Evolutionary conservation across 2,888 invertebrate species (phyloP).

Genomic region (Macroteleia sp.): DNA sequence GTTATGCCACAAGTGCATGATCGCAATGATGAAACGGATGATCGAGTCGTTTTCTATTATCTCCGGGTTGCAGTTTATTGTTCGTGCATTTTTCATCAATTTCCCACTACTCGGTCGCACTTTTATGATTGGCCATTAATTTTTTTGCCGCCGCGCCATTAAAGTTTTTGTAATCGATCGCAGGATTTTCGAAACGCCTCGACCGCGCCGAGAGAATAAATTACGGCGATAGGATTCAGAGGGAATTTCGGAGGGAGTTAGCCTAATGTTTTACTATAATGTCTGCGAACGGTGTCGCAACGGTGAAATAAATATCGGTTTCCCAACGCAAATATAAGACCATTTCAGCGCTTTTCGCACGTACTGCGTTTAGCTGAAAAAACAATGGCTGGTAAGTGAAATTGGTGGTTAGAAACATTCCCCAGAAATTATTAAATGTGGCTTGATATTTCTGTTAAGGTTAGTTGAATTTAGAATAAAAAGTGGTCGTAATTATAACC

Average conservation of each 20-base stretch:
- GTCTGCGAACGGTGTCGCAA: conserved; percentile 40
- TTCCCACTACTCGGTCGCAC: conserved; percentile 6
- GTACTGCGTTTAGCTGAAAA: conserved; percentile 35
- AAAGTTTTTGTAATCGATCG: conserved; percentile 21
- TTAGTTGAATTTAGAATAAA: too few relatives aligned
- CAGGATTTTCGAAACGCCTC: conserved; percentile 18
- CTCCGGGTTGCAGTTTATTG: conserved; percentile 18
- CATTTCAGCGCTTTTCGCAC: conserved; percentile 47
- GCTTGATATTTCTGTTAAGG: too few relatives aligned
- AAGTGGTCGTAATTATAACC: too few relatives aligned
- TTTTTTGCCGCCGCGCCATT: background rate
- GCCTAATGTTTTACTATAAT: conserved; percentile 41
- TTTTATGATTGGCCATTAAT: conserved; percentile 31
- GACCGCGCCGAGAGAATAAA: conserved; percentile 13
- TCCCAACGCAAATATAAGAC: conserved; percentile 52
- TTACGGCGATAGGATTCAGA: conserved; percentile 21
- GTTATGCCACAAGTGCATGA: conserved; percentile 50
- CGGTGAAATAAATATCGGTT: conserved; percentile 54
- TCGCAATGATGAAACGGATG: conserved; percentile 41
- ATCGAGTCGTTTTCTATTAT: conserved; percentile 41
- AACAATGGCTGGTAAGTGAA: conserved; percentile 57
- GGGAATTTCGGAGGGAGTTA: conserved; percentile 38
- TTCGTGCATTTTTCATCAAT: conserved; percentile 31
- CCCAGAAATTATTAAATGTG: conserved; percentile 11
- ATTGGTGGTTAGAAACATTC: conserved; percentile 39